Percentiles rank a stretch among this genome's conserved stretches.
Evolutionary conservation across 2,797 vertebrate genomes (phyloP).

Genomic region (Rhadinocentrus ornatus): DNA sequence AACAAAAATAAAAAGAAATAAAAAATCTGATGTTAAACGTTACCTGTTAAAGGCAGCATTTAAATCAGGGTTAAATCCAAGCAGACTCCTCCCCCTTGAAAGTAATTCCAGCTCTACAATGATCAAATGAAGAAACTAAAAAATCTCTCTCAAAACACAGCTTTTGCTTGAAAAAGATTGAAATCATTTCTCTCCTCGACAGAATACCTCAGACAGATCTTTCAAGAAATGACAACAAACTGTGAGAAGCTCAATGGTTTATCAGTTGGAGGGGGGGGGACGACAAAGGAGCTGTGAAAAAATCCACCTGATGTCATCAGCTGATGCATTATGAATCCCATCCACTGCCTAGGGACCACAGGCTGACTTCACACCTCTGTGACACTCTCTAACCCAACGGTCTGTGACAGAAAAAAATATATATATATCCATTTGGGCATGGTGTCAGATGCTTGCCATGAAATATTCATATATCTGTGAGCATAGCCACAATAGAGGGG

Average conservation of each 20-base stretch:
- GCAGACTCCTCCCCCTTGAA: conserved; percentile 31
- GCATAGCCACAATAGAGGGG: conserved; percentile 76
- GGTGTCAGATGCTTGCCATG: conserved; percentile 80
- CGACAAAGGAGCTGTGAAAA: conserved; percentile 62
- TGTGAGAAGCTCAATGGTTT: conserved; percentile 51
- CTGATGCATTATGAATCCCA: conserved; percentile 66
- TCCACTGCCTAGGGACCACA: conserved; percentile 63
- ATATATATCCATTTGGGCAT: conserved; percentile 76
- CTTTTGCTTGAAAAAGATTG: conserved; percentile 61
- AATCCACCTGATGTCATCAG: conserved; percentile 75
- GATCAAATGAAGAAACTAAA: conserved; percentile 58
- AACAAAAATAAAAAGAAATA: background rate
- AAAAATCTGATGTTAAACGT: background rate
- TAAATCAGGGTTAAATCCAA: conserved; percentile 39
- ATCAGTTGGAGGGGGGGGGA: conserved; percentile 35
- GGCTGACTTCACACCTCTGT: conserved; percentile 75
- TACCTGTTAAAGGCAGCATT: conserved; percentile 49
- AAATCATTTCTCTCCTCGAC: conserved; percentile 63
- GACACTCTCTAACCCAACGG: conserved; percentile 79
- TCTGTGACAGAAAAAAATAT: conserved; percentile 69
- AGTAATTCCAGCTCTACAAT: conserved; percentile 48
- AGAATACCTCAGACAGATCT: conserved; percentile 47
- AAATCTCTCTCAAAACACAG: conserved; percentile 71
- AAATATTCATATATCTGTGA: conserved; percentile 81
- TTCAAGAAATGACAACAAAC: conserved; percentile 61